Evolutionary conservation across 2,888 invertebrate species (phyloP).

Genomic region (Platycheirus albimanus): DNA sequence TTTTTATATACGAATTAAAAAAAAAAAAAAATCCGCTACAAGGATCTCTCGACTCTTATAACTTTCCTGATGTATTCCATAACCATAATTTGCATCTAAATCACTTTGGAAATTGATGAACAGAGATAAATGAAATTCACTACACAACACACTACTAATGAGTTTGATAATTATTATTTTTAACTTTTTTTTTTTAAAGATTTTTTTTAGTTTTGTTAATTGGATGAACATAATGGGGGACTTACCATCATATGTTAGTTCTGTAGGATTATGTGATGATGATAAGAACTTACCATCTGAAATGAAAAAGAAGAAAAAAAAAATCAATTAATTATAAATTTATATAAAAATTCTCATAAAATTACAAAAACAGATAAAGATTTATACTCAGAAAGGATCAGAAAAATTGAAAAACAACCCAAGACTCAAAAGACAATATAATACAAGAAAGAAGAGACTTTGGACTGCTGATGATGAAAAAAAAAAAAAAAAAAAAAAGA

Average conservation of each 20-base stretch:
- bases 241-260: conserved; percentile 83
- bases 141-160: conserved; percentile 64
- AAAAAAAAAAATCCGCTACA: background rate
- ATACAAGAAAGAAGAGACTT: background rate
- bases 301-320: conserved; percentile 77
- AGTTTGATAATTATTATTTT: conserved; percentile 49
- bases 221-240: conserved; percentile 77
- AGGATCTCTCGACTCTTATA: background rate
- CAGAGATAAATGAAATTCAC: conserved; percentile 64
- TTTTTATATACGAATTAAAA: too few species aligned
- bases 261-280: conserved; percentile 83
- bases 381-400: conserved; percentile 35
- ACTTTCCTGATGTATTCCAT: conserved; percentile 65
- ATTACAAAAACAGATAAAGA: conserved; percentile 22
- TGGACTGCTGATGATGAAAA: conserved; percentile 15
- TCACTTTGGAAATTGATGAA: conserved; percentile 53
- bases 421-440: conserved; percentile 15
- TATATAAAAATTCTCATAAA: conserved; percentile 33
- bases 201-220: conserved; percentile 67
- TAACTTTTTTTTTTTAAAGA: conserved; percentile 24
- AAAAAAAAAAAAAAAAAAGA: background rate
- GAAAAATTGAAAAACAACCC: background rate
- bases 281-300: conserved; percentile 83
- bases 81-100: conserved; percentile 55
- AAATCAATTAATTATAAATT: conserved; percentile 78